Base-by-base conservation (phyloP, 23 tunicate genomes). In the Clavelina lepadiformis region DNA sequence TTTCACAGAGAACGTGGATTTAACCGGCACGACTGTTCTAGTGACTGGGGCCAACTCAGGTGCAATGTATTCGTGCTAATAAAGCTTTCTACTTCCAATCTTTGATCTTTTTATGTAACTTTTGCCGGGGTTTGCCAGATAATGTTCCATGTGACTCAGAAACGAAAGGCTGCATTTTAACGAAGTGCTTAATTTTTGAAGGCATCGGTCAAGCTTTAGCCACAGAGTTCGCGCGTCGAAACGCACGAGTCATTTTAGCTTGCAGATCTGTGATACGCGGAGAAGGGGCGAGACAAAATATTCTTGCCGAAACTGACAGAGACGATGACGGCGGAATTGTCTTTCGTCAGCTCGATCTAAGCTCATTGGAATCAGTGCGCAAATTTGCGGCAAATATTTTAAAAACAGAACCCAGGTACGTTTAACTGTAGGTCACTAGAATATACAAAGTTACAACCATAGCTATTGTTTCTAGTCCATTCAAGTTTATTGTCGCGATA, bases 191-290 rank as follows among this genome's bases (percentile, higher is more conserved):
- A 41, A 8, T 41, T 41, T 15, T 54, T 54, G 57, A 5, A 63
- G 69, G 69, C 11, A 8, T 63, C 37, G 69, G 69, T 3, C 22
- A 63, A 63, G 51, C 69, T 63, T 28, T 38, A 3, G 69, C 69
- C 5, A 30, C 11, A 32, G 69, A 63, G 24, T 37, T 63, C 20
- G 69, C 69, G 20, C 35, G 26, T 11, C 15, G 69, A 63, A 63
- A 63, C 56, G 69, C 69, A 6, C 52, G 69, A 36, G 69, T 63
- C 51, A 63, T 63, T 24, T 35, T 63, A 5, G 69, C 69, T 35
- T 63, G 69, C 27, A 27, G 69, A 21, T 63, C 53, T 20, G 26
- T 15, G 21, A 11, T 36, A 6, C 18, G 69, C 22, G 69, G 69
- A 3, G 52, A 63, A 20, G 58, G 24, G 7, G 69, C 69, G 25